Conservation (phyloP, 2,888 invertebrate genomes). For the Chydorus sphaericus region DNA sequence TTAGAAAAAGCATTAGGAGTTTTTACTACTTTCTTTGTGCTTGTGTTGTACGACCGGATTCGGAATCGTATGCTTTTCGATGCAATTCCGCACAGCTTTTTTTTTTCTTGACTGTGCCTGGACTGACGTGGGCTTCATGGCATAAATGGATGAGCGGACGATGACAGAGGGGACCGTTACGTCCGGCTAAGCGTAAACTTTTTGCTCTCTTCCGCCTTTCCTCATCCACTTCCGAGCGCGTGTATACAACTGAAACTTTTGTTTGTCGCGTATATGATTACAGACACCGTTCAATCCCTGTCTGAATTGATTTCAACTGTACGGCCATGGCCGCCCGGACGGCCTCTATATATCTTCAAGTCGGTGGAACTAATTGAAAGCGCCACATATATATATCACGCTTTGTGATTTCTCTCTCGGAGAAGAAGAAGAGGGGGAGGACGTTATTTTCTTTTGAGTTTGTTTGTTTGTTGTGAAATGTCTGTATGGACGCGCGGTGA, state of each 20-base stretch:
- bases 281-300: neutral
- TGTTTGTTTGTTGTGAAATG: neutral
- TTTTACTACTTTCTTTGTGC: too few relatives aligned
- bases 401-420: neutral
- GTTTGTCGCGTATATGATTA: neutral
- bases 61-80: neutral
- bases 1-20: too few relatives aligned
- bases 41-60: too few relatives aligned
- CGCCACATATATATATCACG: too few relatives aligned
- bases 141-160: neutral
- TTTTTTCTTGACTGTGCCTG: neutral
- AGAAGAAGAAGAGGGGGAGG: neutral
- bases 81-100: neutral
- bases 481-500: neutral
- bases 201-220: slow-evolving; percentile 1
- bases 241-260: neutral
- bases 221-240: neutral
- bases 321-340: too few relatives aligned
- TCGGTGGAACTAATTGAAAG: too few relatives aligned
- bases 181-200: slow-evolving; percentile 7
- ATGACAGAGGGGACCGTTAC: slow-evolving; percentile 2
- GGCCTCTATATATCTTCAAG: too few relatives aligned
- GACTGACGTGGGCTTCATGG: neutral
- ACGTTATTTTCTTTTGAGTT: neutral
- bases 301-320: slow-evolving; percentile 8